Conservation (phyloP, 1,140 invertebrate genomes). For the Cepaea nemoralis region DNA sequence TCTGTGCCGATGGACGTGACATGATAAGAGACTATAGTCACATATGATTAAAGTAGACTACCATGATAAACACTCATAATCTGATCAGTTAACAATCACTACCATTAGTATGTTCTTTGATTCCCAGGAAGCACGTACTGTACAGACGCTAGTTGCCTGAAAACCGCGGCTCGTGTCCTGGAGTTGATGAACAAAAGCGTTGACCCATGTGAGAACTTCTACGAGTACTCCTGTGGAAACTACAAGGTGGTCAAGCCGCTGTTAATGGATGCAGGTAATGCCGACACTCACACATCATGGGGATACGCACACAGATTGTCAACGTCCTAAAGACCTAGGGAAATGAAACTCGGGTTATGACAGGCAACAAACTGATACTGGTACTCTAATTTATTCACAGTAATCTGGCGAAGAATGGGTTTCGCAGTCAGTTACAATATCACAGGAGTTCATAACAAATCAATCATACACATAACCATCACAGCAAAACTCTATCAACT, state of each 20-base stretch:
- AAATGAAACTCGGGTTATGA: too few relatives aligned
- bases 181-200: constrained; percentile 71
- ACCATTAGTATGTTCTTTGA: neutral
- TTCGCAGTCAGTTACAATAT: too few relatives aligned
- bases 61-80: neutral
- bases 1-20: too few relatives aligned
- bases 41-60: neutral
- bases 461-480: too few relatives aligned
- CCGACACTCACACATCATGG: too few relatives aligned
- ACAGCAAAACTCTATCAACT: too few relatives aligned
- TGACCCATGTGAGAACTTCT: constrained; percentile 76
- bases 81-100: neutral
- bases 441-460: too few relatives aligned
- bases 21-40: neutral
- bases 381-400: too few relatives aligned
- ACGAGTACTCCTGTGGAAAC: constrained; percentile 74
- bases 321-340: too few relatives aligned
- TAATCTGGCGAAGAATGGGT: too few relatives aligned
- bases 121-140: constrained; percentile 17
- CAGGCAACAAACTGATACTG: too few relatives aligned
- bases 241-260: constrained; percentile 42
- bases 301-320: too few relatives aligned
- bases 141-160: constrained; percentile 51
- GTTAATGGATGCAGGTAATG: neutral
- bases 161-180: constrained; percentile 53